Evolutionary conservation across 2,888 invertebrate species (phyloP).

Genomic region (Hydrotaea cyrtoneurina): DNA sequence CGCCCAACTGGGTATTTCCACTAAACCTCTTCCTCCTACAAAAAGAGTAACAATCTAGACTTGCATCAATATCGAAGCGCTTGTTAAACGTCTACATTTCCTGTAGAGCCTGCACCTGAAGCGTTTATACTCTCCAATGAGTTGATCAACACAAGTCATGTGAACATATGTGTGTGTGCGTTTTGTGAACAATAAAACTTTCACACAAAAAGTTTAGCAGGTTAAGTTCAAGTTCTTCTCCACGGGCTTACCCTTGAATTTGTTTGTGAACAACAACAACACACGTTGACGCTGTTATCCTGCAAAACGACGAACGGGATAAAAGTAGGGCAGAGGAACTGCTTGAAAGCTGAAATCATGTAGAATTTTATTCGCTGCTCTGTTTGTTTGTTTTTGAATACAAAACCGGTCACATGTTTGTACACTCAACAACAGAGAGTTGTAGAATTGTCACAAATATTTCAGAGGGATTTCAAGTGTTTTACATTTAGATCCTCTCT

Average conservation of each 20-base stretch:
- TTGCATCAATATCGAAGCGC: too few species aligned
- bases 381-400: background rate
- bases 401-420: background rate
- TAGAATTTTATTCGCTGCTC: background rate
- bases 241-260: background rate
- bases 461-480: conserved; percentile 11
- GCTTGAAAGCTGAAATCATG: background rate
- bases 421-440: background rate
- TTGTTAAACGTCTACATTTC: too few species aligned
- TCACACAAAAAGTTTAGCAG: background rate
- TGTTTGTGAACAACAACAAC: background rate
- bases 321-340: background rate
- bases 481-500: background rate
- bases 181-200: background rate
- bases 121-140: background rate
- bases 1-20: too few species aligned
- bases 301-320: background rate
- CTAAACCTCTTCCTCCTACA: too few species aligned
- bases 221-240: conserved; percentile 1
- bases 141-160: background rate
- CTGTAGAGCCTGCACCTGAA: too few species aligned
- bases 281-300: background rate
- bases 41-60: too few species aligned
- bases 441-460: background rate
- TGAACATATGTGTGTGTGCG: background rate